phyloP scores from a whole-genome alignment of 2,888 invertebrate genomes.

The Drosophila diplacantha region DNA sequence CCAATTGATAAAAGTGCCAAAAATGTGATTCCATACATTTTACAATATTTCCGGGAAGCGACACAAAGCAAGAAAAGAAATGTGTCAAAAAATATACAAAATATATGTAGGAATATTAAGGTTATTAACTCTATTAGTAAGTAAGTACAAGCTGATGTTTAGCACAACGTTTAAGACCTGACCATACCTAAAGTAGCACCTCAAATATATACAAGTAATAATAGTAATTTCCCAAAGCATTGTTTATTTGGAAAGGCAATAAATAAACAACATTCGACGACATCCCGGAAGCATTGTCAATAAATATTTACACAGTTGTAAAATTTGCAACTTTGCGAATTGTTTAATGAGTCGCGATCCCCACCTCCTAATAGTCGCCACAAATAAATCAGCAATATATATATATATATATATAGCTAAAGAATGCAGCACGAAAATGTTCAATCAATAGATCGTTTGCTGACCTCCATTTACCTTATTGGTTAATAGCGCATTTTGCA shows the following conservation, averaged over 20 bases:
- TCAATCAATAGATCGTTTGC: slow-evolving; percentile 25
- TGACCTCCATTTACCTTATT: slow-evolving; percentile 35
- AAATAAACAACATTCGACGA: slow-evolving; percentile 7
- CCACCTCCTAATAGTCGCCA: slow-evolving; percentile 22
- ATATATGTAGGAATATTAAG: background rate
- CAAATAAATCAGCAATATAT: slow-evolving; percentile 47
- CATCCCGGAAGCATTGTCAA: slow-evolving; percentile 34
- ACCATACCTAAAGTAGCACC: slow-evolving; percentile 10
- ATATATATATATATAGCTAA: slow-evolving; percentile 17
- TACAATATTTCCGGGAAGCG: slow-evolving; percentile 26
- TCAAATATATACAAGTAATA: background rate
- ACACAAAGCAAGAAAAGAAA: background rate
- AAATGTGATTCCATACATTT: slow-evolving; percentile 19
- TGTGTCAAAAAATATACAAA: background rate
- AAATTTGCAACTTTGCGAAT: slow-evolving; percentile 26
- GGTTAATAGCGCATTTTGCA: slow-evolving; percentile 16
- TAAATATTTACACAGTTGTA: slow-evolving; percentile 35
- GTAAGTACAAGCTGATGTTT: background rate
- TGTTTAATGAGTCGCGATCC: slow-evolving; percentile 31
- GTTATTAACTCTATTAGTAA: background rate
- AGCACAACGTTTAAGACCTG: slow-evolving; percentile 9
- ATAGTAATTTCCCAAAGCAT: background rate
- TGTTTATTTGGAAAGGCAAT: slow-evolving; percentile 16
- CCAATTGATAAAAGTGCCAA: slow-evolving; percentile 33
- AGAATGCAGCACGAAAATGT: slow-evolving; percentile 30